phyloP scores from a whole-genome alignment of 2,797 vertebrate species.

The Leptoclinus maculatus region DNA sequence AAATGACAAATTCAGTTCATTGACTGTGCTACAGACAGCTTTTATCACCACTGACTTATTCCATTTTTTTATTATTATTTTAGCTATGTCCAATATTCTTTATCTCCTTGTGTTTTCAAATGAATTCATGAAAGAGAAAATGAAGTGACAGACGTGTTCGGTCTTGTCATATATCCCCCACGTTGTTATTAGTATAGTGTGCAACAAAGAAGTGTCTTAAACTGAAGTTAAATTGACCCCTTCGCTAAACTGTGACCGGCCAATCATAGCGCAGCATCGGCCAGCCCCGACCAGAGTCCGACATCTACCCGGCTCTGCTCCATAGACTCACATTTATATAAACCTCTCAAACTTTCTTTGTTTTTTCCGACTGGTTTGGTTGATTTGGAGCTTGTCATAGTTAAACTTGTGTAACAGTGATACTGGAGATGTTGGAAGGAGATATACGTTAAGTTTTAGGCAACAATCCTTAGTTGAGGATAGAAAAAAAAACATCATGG shows the following conservation, averaged over 20 bases:
- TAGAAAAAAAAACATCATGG: neutral
- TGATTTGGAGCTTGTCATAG: neutral
- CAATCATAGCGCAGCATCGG: neutral
- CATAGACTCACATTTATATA: too few relatives aligned
- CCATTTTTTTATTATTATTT: slow-evolving; percentile 30
- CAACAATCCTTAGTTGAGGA: neutral
- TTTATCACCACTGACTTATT: slow-evolving; percentile 56
- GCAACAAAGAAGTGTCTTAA: slow-evolving; percentile 1
- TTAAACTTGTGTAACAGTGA: neutral
- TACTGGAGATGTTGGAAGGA: neutral
- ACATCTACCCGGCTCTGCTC: too few relatives aligned
- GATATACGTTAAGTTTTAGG: neutral
- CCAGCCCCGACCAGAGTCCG: too few relatives aligned
- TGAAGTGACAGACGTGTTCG: slow-evolving; percentile 35
- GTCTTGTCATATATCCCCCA: neutral
- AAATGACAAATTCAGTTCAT: slow-evolving; percentile 41
- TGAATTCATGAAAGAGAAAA: slow-evolving; percentile 43
- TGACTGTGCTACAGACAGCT: slow-evolving; percentile 35
- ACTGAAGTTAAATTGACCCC: neutral
- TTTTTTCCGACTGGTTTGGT: neutral
- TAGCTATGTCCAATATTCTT: slow-evolving; percentile 16
- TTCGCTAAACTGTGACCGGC: neutral
- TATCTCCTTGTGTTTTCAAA: slow-evolving; percentile 38
- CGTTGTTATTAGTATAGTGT: slow-evolving; percentile 11
- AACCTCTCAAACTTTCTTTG: neutral